Percentiles rank a stretch among this genome's conserved stretches.
Conservation (phyloP, 2,888 invertebrate species). For the Oscheius onirici region DNA sequence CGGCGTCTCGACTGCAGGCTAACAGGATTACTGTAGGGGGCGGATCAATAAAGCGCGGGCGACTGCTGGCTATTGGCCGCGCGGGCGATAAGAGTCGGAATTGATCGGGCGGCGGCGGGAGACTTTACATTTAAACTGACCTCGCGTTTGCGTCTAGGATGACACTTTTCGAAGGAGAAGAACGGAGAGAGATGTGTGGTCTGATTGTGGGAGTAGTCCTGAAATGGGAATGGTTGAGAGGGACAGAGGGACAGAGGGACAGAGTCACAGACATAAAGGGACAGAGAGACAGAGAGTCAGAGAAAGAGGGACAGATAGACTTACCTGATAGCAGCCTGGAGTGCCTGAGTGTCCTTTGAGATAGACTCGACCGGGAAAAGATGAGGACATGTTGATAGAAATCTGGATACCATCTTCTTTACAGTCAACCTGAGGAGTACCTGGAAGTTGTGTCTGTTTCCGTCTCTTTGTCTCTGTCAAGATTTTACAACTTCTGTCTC, state of each 20-base stretch:
- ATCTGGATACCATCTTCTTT: conserved; percentile 19
- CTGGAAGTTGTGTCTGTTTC: conserved; percentile 13
- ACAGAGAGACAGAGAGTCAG: too few relatives aligned
- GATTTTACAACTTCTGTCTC: too few relatives aligned
- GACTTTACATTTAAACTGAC: conserved; percentile 1
- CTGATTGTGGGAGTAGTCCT: conserved; percentile 15
- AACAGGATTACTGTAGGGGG: conserved; percentile 15
- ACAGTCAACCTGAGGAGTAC: conserved; percentile 25
- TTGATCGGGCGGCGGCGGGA: not conserved
- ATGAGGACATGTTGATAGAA: conserved; percentile 15
- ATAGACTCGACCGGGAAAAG: conserved; percentile 29
- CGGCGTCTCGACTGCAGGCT: too few relatives aligned
- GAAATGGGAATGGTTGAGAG: not conserved
- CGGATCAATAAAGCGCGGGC: conserved; percentile 6
- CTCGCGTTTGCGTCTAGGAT: conserved; percentile 31
- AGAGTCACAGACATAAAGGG: too few relatives aligned
- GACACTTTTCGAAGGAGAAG: conserved; percentile 28
- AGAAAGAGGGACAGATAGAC: too few relatives aligned
- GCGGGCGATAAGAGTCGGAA: not conserved
- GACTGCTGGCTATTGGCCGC: too few relatives aligned
- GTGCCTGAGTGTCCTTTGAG: conserved; percentile 15
- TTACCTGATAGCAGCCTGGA: conserved; percentile 17
- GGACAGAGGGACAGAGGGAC: too few relatives aligned
- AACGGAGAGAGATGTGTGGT: not conserved
- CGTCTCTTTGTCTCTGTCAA: not conserved